phyloP scores from a whole-genome alignment of 2,888 invertebrate genomes.

The Serripes groenlandicus region DNA sequence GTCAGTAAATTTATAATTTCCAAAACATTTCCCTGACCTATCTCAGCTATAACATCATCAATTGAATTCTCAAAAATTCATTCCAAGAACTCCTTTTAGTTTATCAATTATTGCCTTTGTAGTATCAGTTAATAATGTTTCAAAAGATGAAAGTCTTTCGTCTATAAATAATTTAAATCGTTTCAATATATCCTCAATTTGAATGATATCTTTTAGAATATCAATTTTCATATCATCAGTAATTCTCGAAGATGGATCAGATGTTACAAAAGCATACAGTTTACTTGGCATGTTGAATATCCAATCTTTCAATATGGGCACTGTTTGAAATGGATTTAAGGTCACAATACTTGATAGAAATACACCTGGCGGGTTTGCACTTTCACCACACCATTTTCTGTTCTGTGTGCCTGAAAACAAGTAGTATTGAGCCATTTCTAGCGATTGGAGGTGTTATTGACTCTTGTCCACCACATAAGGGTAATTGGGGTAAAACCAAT shows the following conservation, averaged over 20 bases:
- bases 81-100: neutral
- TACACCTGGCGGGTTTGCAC: slow-evolving; percentile 65
- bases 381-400: slow-evolving; percentile 62
- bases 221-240: slow-evolving; percentile 18
- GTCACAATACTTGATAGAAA: slow-evolving; percentile 46
- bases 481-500: too few relatives aligned
- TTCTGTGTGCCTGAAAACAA: slow-evolving; percentile 38
- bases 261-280: slow-evolving; percentile 50
- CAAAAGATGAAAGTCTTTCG: neutral
- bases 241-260: slow-evolving; percentile 32
- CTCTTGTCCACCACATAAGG: too few relatives aligned
- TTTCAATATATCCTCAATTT: slow-evolving; percentile 28
- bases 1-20: neutral
- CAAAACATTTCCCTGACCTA: slow-evolving; percentile 5
- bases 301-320: slow-evolving; percentile 60
- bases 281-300: slow-evolving; percentile 27
- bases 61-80: neutral
- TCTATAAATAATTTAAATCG: slow-evolving; percentile 6
- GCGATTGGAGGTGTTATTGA: too few relatives aligned
- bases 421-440: too few relatives aligned
- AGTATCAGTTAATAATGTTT: neutral
- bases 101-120: neutral
- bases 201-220: slow-evolving; percentile 30
- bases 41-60: neutral
- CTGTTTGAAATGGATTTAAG: slow-evolving; percentile 53